A percentile compares a stretch with the other conserved stretches of the same genome.
Conservation (phyloP, 2,888 invertebrate species). For the Neoitamus cyanurus region DNA sequence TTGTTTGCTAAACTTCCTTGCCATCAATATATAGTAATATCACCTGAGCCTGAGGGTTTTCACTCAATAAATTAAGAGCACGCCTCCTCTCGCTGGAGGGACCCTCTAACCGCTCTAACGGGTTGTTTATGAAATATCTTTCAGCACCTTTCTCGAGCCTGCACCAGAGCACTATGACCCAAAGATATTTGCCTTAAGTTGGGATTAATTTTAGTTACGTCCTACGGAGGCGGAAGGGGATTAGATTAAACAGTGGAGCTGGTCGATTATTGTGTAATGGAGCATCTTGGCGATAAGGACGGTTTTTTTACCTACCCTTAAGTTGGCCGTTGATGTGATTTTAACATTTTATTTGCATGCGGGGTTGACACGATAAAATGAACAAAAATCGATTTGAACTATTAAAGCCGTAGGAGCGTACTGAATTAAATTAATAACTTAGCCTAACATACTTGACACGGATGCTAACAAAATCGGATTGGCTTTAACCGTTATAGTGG, state of each 20-base stretch:
- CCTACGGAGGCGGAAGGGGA: neutral
- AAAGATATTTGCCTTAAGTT: neutral
- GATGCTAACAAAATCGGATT: too few relatives aligned
- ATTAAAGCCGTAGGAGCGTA: too few relatives aligned
- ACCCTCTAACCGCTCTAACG: neutral
- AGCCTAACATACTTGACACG: too few relatives aligned
- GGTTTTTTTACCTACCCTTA: neutral
- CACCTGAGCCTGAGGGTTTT: slow-evolving; percentile 37
- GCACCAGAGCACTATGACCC: neutral
- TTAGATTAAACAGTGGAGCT: neutral
- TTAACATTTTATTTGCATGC: neutral
- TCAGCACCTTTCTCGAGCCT: neutral
- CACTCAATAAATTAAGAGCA: slow-evolving; percentile 27
- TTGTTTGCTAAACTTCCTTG: slow-evolving; percentile 8
- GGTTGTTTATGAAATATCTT: neutral
- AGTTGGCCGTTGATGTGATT: neutral
- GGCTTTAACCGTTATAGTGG: too few relatives aligned
- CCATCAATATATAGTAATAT: slow-evolving; percentile 17
- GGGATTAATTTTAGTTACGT: neutral
- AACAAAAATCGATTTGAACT: neutral
- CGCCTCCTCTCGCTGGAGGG: neutral
- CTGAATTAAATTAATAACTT: too few relatives aligned
- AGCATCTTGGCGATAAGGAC: slow-evolving; percentile 3
- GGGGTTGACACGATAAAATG: neutral
- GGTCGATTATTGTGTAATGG: slow-evolving; percentile 21